A percentile compares a stretch with the other conserved stretches of the same genome.
phyloP scores from a whole-genome alignment of 2,113 vertebrate genomes.

The Cottus gobio region DNA sequence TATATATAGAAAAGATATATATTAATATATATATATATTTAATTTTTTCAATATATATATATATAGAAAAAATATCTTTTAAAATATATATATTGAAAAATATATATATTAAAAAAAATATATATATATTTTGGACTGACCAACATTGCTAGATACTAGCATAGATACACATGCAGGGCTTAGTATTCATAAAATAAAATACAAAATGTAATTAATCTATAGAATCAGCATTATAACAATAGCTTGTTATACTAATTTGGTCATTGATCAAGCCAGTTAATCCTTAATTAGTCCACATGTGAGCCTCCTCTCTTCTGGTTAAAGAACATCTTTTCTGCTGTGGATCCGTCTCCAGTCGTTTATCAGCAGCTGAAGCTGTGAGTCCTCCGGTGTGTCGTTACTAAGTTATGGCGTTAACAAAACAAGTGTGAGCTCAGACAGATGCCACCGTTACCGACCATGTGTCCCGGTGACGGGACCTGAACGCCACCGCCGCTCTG shows the following conservation, averaged over 20 bases:
- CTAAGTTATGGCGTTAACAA: constrained; percentile 15
- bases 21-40: too few relatives aligned
- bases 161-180: too few relatives aligned
- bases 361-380: neutral
- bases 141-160: too few relatives aligned
- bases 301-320: neutral
- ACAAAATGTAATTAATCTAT: too few relatives aligned
- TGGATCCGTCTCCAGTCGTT: neutral
- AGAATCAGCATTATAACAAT: neutral
- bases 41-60: too few relatives aligned
- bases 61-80: too few relatives aligned
- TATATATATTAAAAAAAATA: too few relatives aligned
- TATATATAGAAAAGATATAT: too few relatives aligned
- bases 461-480: constrained; percentile 26
- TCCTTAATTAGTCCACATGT: neutral
- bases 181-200: too few relatives aligned
- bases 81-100: too few relatives aligned
- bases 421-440: constrained; percentile 1
- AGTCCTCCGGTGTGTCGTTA: neutral
- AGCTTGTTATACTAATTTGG: neutral
- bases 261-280: neutral
- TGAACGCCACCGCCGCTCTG: constrained; percentile 3
- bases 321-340: neutral
- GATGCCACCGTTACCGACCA: constrained; percentile 19
- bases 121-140: too few relatives aligned